Evolutionary conservation across 2,797 vertebrate species (phyloP).

Genomic region (Thalassophryne amazonica): DNA sequence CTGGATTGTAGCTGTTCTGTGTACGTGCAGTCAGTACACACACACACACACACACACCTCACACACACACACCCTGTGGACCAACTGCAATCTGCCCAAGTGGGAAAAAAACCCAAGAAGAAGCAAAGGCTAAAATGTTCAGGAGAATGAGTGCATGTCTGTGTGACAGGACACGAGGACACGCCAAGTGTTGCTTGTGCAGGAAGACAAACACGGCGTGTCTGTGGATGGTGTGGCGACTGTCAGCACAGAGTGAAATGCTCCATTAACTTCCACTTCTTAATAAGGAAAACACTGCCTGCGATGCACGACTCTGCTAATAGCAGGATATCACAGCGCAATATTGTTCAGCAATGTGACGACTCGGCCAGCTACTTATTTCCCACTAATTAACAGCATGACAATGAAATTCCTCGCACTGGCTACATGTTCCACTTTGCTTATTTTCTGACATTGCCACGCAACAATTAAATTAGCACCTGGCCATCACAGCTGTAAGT

Average conservation of each 20-base stretch:
- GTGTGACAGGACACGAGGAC: constrained; percentile 28
- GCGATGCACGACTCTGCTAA: constrained; percentile 26
- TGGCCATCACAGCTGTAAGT: constrained; percentile 37
- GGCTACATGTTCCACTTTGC: constrained; percentile 25
- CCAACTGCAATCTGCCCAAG: constrained; percentile 49
- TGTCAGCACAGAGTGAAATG: constrained; percentile 7
- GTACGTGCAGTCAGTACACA: too few species aligned
- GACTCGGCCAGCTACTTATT: constrained; percentile 39
- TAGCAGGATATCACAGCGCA: constrained; percentile 30
- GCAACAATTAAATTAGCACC: constrained; percentile 56
- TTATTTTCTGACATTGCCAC: constrained; percentile 41
- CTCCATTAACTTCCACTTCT: constrained; percentile 29
- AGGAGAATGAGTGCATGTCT: constrained; percentile 4
- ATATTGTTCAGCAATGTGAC: constrained; percentile 32
- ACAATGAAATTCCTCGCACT: constrained; percentile 35
- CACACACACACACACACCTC: too few species aligned
- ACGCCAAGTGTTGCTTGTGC: constrained; percentile 7
- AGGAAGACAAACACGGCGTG: constrained; percentile 4
- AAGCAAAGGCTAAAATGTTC: constrained; percentile 50
- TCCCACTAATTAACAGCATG: constrained; percentile 56
- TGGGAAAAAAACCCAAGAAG: constrained; percentile 55
- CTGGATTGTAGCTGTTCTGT: constrained; percentile 12
- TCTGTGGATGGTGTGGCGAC: constrained; percentile 3
- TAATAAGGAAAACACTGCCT: constrained; percentile 30
- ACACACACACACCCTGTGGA: constrained; percentile 34